Evolutionary conservation across 35 echinoderm and acorn worm species (phyloP).

Genomic region (Ptychodera flava): DNA sequence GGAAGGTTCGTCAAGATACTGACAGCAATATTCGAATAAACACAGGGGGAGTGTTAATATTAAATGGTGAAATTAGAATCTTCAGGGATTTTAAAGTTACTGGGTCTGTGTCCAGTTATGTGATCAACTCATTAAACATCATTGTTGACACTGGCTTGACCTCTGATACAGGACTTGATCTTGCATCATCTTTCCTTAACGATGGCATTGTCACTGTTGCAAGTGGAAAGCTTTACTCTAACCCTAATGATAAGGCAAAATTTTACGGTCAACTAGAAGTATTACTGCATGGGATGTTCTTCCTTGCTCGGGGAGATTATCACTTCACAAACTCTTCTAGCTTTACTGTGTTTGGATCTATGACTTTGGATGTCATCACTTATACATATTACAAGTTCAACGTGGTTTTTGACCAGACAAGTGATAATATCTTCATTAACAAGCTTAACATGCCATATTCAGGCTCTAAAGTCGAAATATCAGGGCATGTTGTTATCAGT

Average conservation of each 20-base stretch:
- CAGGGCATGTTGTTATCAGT: background rate
- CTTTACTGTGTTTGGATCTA: too few relatives aligned
- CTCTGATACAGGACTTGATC: background rate
- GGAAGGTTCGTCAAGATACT: background rate
- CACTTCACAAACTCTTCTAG: too few relatives aligned
- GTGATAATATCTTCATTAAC: too few relatives aligned
- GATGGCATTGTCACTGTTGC: background rate
- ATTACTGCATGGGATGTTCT: too few relatives aligned
- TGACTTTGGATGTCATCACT: too few relatives aligned
- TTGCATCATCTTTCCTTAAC: background rate
- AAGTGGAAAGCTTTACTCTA: background rate
- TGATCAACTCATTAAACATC: background rate
- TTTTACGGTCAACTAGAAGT: too few relatives aligned
- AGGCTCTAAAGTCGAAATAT: background rate
- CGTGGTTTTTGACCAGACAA: too few relatives aligned
- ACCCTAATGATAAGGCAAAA: too few relatives aligned
- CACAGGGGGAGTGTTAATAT: background rate
- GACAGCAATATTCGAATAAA: background rate
- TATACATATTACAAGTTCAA: too few relatives aligned
- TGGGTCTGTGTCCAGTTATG: background rate
- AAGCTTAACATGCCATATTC: background rate
- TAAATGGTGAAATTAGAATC: background rate
- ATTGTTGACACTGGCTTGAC: background rate
- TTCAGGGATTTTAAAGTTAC: background rate
- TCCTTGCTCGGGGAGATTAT: too few relatives aligned